A percentile compares a stretch with the other conserved stretches of the same genome.
These are phyloP conservation scores for Daktulosphaira vitifoliae DNA, from an alignment of 1,140 invertebrate genomes.

Conservation along the genomic window DNA sequence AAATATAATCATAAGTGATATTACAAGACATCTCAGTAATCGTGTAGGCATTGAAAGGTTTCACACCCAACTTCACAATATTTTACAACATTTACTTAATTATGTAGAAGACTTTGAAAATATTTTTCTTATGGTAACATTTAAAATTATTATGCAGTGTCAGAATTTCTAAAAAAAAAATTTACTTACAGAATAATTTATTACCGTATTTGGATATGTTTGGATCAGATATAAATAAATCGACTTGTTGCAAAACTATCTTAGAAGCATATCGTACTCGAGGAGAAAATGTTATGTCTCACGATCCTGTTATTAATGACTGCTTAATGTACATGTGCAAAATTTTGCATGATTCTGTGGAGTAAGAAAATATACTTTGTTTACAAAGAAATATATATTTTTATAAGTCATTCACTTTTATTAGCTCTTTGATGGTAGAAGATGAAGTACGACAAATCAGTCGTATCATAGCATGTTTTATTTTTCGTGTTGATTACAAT, in stretches of 20 bases:
- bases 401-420: constrained; percentile 14
- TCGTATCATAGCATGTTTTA: constrained; percentile 68
- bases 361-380: constrained; percentile 50
- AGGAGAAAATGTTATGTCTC: constrained; percentile 53
- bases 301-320: constrained; percentile 77
- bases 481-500: constrained; percentile 70
- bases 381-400: background rate
- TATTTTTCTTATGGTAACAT: constrained; percentile 10
- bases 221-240: constrained; percentile 69
- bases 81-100: constrained; percentile 15
- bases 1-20: constrained; percentile 6
- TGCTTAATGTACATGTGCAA: constrained; percentile 77
- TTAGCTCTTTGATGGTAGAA: constrained; percentile 80
- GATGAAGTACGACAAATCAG: constrained; percentile 84
- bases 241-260: constrained; percentile 75
- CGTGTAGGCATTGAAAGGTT: constrained; percentile 23
- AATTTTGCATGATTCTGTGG: constrained; percentile 85
- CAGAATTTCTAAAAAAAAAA: no score
- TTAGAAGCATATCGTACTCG: constrained; percentile 57
- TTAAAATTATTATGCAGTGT: no score
- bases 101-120: constrained; percentile 24
- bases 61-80: constrained; percentile 20
- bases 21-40: constrained; percentile 16
- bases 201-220: constrained; percentile 82
- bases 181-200: constrained; percentile 62